Conservation (phyloP, 2,888 invertebrate species). For the Oeneis ivallda region DNA sequence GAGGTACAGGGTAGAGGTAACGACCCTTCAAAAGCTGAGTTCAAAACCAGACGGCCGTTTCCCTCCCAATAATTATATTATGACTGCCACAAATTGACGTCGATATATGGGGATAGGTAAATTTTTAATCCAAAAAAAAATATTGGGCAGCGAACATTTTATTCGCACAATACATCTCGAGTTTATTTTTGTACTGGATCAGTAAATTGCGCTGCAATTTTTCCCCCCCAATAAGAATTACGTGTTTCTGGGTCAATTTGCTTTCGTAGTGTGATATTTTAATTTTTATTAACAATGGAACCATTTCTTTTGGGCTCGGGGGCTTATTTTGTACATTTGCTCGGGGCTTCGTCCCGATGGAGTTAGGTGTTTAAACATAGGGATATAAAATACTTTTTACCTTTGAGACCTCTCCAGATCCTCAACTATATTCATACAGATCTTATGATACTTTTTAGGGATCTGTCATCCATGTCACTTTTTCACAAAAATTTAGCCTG, state of each 20-base stretch:
- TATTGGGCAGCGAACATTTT: conserved; percentile 26
- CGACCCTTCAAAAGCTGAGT: conserved; percentile 36
- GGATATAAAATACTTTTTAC: no score
- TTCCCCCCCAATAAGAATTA: conserved; percentile 16
- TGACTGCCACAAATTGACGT: conserved; percentile 35
- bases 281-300: conserved; percentile 8
- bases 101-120: conserved; percentile 28
- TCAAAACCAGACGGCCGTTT: conserved; percentile 36
- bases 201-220: conserved; percentile 15
- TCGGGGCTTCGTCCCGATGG: no score
- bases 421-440: no score
- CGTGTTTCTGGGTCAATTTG: conserved; percentile 12
- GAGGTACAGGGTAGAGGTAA: conserved; percentile 29
- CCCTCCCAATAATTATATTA: conserved; percentile 37
- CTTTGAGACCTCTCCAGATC: no score
- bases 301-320: neutral
- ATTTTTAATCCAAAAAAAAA: conserved; percentile 35
- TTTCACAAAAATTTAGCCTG: no score
- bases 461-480: no score
- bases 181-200: conserved; percentile 21
- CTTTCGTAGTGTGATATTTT: conserved; percentile 12
- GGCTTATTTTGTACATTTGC: neutral
- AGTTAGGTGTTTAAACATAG: no score
- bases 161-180: conserved; percentile 24
- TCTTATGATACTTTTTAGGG: no score